A percentile compares a stretch with the other conserved stretches of the same genome.
phyloP scores from a whole-genome alignment of 1,140 invertebrate genomes.

The Theocolax elegans region DNA sequence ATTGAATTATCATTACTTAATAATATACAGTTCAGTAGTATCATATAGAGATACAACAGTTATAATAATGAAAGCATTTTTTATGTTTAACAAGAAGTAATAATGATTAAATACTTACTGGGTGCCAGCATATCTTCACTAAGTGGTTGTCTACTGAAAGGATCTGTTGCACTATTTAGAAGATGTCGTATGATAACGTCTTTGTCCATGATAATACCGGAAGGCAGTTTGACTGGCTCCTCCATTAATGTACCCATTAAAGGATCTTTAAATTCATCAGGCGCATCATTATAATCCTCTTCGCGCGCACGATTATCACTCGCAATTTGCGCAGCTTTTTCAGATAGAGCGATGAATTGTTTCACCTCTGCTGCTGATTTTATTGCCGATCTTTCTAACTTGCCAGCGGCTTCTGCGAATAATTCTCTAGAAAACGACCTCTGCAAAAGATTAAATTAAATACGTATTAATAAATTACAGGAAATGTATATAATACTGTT shows the following conservation, averaged over 20 bases:
- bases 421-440: conserved; percentile 92
- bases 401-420: conserved; percentile 88
- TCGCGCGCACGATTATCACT: conserved; percentile 87
- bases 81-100: neutral
- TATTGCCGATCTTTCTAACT: conserved; percentile 84
- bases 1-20: too few relatives aligned
- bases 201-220: conserved; percentile 95
- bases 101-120: conserved; percentile 73
- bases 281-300: conserved; percentile 94
- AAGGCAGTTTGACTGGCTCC: conserved; percentile 93
- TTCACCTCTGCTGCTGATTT: conserved; percentile 87
- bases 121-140: conserved; percentile 87
- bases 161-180: conserved; percentile 95
- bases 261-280: conserved; percentile 97
- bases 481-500: neutral
- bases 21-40: too few relatives aligned
- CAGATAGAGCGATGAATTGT: conserved; percentile 82
- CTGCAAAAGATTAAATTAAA: conserved; percentile 69
- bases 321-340: conserved; percentile 82
- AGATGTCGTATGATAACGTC: conserved; percentile 93
- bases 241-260: conserved; percentile 98
- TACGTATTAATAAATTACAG: too few relatives aligned
- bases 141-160: conserved; percentile 94
- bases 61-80: too few relatives aligned
- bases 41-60: too few relatives aligned